A percentile compares a stretch with the other conserved stretches of the same genome.
phyloP scores from a whole-genome alignment of 2,113 vertebrate genomes.

The Carollia perspicillata region DNA sequence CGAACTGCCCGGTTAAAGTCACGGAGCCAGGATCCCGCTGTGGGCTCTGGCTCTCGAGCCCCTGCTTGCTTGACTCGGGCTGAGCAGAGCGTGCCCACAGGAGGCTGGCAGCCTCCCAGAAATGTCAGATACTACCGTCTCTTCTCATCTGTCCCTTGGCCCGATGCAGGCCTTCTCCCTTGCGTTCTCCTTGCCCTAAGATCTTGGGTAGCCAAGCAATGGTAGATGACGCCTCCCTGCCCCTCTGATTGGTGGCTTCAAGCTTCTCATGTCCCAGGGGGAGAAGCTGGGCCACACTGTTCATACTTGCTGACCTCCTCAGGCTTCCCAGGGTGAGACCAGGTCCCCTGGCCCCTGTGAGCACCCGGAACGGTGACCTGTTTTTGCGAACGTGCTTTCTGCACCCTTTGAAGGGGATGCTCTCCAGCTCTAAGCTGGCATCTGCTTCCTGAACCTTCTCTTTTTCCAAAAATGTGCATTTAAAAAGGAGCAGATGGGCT shows the following conservation, averaged over 20 bases:
- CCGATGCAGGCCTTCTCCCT: background rate
- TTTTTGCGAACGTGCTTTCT: background rate
- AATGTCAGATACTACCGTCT: background rate
- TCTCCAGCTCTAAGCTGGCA: background rate
- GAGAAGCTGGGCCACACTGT: background rate
- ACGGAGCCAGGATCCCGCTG: background rate
- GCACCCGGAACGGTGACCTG: background rate
- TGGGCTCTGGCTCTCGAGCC: background rate
- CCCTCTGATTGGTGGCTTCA: background rate
- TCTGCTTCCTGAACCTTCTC: background rate
- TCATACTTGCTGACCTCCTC: background rate
- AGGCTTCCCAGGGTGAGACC: background rate
- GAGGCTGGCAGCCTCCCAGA: background rate
- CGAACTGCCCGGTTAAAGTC: background rate
- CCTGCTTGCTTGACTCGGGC: background rate
- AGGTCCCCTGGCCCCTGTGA: background rate
- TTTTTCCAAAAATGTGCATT: background rate
- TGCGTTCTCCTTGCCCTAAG: background rate
- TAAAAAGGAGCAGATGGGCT: constrained; percentile 13
- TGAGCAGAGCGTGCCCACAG: background rate
- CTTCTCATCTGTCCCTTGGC: background rate
- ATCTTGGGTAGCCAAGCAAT: background rate
- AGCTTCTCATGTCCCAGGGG: background rate
- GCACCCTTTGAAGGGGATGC: background rate
- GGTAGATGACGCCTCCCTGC: background rate